phyloP scores from a whole-genome alignment of 2,113 vertebrate genomes.

The Bucco capensis region DNA sequence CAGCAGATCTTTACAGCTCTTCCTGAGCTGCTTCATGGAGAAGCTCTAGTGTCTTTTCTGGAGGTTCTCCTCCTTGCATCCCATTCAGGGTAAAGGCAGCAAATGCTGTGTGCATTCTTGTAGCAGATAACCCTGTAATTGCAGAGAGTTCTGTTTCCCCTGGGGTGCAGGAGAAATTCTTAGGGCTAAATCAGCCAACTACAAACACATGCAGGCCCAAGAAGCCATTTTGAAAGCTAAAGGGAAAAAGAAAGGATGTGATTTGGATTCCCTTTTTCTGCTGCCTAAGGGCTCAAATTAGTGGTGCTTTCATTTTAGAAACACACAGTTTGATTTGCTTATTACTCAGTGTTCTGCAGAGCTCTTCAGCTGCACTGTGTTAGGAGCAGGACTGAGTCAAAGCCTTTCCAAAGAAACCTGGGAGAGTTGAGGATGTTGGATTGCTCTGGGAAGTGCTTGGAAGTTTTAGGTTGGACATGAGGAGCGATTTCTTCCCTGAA shows the following conservation, averaged over 20 bases:
- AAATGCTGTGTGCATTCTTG: not conserved
- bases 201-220: not conserved
- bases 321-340: not conserved
- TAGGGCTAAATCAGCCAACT: not conserved
- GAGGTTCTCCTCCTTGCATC: not conserved
- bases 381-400: not conserved
- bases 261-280: conserved; percentile 14
- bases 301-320: not conserved
- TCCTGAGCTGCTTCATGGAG: not conserved
- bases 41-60: not conserved
- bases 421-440: not conserved
- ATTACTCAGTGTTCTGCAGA: not conserved
- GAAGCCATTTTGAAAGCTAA: not conserved
- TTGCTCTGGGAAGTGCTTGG: not conserved
- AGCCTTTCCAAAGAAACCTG: not conserved
- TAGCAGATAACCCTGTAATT: conserved; percentile 6
- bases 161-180: not conserved
- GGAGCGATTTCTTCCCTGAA: no score
- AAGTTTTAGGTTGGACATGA: not conserved
- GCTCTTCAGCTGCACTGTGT: not conserved
- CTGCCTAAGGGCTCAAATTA: conserved; percentile 24
- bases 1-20: not conserved
- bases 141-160: not conserved
- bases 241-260: not conserved
- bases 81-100: not conserved